These are phyloP conservation scores for Ligdia adustata DNA, from an alignment of 2,888 invertebrate genomes.

Conservation along the genomic window DNA sequence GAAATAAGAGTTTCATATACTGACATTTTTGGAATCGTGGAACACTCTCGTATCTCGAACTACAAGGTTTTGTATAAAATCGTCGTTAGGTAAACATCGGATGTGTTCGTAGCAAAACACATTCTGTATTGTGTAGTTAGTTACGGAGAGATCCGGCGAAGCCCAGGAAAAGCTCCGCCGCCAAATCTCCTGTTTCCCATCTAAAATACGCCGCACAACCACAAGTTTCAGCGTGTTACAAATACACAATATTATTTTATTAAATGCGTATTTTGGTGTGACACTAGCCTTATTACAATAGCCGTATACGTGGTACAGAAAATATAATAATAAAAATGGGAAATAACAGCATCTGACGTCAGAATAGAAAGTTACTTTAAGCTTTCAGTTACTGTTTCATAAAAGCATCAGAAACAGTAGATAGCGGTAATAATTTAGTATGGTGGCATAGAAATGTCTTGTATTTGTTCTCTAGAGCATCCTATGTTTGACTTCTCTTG, in stretches of 20 bases:
- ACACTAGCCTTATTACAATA: conserved; percentile 5
- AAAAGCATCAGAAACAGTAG: no score
- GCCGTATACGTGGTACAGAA: background rate
- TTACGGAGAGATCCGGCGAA: conserved; percentile 62
- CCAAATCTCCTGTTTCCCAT: conserved; percentile 62
- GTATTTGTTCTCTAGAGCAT: background rate
- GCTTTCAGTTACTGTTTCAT: no score
- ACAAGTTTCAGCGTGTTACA: conserved; percentile 25
- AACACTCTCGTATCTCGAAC: no score
- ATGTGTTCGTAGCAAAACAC: conserved; percentile 67
- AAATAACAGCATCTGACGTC: no score
- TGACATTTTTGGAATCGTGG: background rate
- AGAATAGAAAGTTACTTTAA: no score
- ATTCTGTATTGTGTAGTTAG: conserved; percentile 69
- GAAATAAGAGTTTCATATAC: background rate
- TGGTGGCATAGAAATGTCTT: no score
- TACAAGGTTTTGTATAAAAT: conserved; percentile 5
- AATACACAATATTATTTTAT: conserved; percentile 23
- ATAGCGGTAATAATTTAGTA: no score
- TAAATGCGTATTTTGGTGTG: conserved; percentile 13
- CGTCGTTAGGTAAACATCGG: conserved; percentile 47
- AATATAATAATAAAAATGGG: conserved; percentile 1
- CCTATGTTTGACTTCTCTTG: conserved; percentile 19
- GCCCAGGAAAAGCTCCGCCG: conserved; percentile 57
- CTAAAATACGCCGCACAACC: conserved; percentile 52